phyloP scores from a whole-genome alignment of 2,113 vertebrate species.

The Coturnix japonica region DNA sequence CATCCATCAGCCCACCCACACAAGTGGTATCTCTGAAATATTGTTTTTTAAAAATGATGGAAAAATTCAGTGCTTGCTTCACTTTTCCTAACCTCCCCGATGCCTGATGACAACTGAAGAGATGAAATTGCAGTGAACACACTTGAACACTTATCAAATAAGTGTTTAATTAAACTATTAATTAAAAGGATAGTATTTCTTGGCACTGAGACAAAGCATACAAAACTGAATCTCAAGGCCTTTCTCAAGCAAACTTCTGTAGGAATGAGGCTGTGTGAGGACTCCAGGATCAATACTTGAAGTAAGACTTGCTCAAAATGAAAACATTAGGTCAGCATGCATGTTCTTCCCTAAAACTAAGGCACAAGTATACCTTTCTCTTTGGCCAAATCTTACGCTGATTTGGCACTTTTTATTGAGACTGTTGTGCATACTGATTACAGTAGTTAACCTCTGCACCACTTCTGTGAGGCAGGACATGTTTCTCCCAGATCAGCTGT shows the following conservation, averaged over 20 bases:
- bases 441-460: neutral
- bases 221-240: neutral
- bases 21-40: constrained; percentile 49
- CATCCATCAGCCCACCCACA: constrained; percentile 64
- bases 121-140: constrained; percentile 42
- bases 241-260: constrained; percentile 30
- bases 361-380: neutral
- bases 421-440: neutral
- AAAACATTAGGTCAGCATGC: neutral
- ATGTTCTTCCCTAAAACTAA: neutral
- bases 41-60: constrained; percentile 41
- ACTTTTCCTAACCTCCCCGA: constrained; percentile 41
- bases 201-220: constrained; percentile 37
- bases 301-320: neutral
- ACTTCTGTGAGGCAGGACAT: neutral
- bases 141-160: constrained; percentile 57
- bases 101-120: constrained; percentile 46
- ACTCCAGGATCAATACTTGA: neutral
- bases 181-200: constrained; percentile 55
- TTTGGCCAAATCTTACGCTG: neutral
- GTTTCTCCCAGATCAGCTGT: neutral
- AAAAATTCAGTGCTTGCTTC: constrained; percentile 42
- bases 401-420: neutral
- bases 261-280: constrained; percentile 32
- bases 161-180: constrained; percentile 35